Percentiles rank a stretch among this genome's conserved stretches.
Evolutionary conservation across 2,797 vertebrate genomes (phyloP).

Genomic region (Enteromius anoplus): DNA sequence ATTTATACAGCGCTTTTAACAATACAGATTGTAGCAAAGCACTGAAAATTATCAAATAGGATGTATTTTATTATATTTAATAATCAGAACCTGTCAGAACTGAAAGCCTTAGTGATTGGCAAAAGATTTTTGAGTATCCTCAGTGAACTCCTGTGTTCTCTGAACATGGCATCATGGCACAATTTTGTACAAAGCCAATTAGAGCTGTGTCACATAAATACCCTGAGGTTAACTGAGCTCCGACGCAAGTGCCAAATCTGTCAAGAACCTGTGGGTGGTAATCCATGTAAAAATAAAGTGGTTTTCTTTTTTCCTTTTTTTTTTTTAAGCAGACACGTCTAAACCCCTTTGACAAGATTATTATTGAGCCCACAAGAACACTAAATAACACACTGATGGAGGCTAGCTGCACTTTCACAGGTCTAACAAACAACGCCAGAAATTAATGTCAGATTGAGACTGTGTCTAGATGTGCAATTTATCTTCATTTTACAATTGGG

Average conservation of each 20-base stretch:
- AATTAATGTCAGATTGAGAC: not conserved
- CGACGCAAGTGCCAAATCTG: slow-evolving; percentile 39
- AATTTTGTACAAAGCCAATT: slow-evolving; percentile 47
- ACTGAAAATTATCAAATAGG: no score
- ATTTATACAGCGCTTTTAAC: no score
- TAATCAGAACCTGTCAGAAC: not conserved
- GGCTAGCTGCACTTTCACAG: not conserved
- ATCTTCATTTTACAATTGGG: not conserved
- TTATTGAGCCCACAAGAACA: slow-evolving; percentile 12
- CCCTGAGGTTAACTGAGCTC: slow-evolving; percentile 39
- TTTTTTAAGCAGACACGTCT: not conserved
- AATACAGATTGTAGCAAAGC: no score
- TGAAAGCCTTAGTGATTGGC: not conserved
- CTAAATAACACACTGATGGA: not conserved
- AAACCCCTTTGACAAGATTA: slow-evolving; percentile 25
- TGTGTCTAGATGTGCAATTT: not conserved
- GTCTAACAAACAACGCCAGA: not conserved
- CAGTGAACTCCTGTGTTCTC: not conserved
- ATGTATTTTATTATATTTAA: not conserved
- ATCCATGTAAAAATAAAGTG: slow-evolving; percentile 37
- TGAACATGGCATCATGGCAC: slow-evolving; percentile 37
- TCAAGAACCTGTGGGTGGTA: slow-evolving; percentile 44
- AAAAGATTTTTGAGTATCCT: not conserved
- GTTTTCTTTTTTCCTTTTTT: not conserved
- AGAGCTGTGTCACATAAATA: slow-evolving; percentile 42